A percentile compares a stretch with the other conserved stretches of the same genome.
Conservation (phyloP, 2,888 invertebrate genomes). For the Phania funesta region DNA sequence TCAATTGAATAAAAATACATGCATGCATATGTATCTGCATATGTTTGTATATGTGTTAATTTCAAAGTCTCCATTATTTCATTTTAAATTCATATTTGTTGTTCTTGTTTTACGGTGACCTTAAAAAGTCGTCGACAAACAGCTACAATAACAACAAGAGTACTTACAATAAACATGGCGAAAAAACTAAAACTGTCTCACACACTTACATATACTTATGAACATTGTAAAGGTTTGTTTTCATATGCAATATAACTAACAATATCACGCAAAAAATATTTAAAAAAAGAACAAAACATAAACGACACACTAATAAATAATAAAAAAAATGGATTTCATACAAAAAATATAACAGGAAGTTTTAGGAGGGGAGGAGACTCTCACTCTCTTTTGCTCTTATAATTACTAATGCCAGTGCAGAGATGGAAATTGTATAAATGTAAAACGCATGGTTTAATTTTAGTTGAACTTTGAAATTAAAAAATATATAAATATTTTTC, state of each 20-base stretch:
- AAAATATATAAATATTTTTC: no score
- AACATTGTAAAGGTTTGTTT: slow-evolving; percentile 23
- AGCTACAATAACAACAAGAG: neutral
- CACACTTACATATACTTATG: slow-evolving; percentile 11
- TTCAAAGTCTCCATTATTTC: neutral
- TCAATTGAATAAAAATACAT: neutral
- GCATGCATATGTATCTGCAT: neutral
- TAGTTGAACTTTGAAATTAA: no score
- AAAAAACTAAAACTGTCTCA: slow-evolving; percentile 39
- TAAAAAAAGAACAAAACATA: neutral
- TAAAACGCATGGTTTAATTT: no score
- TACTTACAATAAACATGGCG: neutral
- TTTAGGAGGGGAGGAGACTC: slow-evolving; percentile 22
- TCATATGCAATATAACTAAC: slow-evolving; percentile 9
- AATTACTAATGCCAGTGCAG: neutral
- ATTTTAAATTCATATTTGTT: neutral
- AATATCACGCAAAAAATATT: slow-evolving; percentile 1
- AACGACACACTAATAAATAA: slow-evolving; percentile 34
- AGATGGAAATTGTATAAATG: neutral
- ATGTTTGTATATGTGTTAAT: neutral
- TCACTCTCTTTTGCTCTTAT: neutral
- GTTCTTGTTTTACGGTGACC: slow-evolving; percentile 48
- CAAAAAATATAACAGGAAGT: slow-evolving; percentile 47
- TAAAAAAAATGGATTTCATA: slow-evolving; percentile 13
- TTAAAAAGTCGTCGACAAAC: slow-evolving; percentile 56